Evolutionary conservation across 2,797 vertebrate species (phyloP).

Genomic region (Enteromius fasciolatus): DNA sequence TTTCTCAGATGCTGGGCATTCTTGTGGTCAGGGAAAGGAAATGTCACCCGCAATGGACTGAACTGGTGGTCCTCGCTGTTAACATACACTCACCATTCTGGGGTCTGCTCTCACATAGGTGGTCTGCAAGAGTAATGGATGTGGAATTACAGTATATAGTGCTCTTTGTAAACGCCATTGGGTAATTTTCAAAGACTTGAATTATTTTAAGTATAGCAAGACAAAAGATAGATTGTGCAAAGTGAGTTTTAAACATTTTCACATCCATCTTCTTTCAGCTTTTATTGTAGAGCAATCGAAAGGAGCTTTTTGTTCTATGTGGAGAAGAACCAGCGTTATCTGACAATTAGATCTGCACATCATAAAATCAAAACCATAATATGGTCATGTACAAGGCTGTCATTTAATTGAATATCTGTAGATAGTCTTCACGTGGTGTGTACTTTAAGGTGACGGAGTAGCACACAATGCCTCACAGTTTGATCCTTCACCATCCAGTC

Average conservation of each 20-base stretch:
- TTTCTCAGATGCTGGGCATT: conserved; percentile 47
- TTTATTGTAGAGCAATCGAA: background rate
- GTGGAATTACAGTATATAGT: conserved; percentile 23
- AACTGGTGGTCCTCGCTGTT: conserved; percentile 54
- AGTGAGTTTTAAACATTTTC: background rate
- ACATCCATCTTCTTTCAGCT: background rate
- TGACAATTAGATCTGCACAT: background rate
- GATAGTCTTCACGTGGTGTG: background rate
- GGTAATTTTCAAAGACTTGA: conserved; percentile 7
- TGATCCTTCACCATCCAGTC: conserved; percentile 5
- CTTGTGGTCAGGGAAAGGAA: conserved; percentile 59
- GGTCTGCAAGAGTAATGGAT: conserved; percentile 56
- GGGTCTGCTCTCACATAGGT: conserved; percentile 40
- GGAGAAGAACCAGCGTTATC: background rate
- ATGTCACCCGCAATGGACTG: conserved; percentile 42
- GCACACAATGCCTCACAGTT: conserved; percentile 14
- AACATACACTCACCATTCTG: conserved; percentile 33
- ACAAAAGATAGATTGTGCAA: background rate
- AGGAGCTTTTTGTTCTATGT: background rate
- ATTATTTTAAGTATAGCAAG: conserved; percentile 12
- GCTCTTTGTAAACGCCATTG: conserved; percentile 17
- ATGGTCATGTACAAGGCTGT: background rate
- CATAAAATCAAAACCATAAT: background rate
- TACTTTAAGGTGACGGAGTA: background rate
- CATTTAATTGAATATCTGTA: background rate